Evolutionary conservation across 2,113 vertebrate species (phyloP).

Genomic region (Gopherus evgoodei): DNA sequence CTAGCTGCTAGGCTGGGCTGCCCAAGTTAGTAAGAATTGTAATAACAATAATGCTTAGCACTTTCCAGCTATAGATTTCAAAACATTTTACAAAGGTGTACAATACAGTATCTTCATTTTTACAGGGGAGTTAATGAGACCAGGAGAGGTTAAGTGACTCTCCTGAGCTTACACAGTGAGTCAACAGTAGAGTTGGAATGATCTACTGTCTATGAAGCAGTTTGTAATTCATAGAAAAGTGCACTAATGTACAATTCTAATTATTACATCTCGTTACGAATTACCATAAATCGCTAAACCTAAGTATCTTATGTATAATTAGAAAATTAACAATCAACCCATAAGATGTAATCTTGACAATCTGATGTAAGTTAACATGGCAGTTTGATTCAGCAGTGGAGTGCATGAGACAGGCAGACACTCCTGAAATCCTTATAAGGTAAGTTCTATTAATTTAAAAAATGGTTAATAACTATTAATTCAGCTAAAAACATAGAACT

Average conservation of each 20-base stretch:
- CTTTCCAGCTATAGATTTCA: background rate
- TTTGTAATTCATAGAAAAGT: constrained; percentile 27
- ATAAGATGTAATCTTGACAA: background rate
- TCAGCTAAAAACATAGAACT: background rate
- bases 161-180: background rate
- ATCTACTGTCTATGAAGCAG: background rate
- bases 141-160: background rate
- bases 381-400: background rate
- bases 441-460: background rate
- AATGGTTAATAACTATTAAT: constrained; percentile 4
- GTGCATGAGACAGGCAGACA: background rate
- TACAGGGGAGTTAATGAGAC: background rate
- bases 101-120: background rate
- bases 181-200: background rate
- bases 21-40: background rate
- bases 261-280: constrained; percentile 23
- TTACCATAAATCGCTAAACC: background rate
- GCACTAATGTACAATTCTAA: constrained; percentile 20
- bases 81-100: background rate
- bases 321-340: background rate
- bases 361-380: background rate
- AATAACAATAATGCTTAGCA: background rate
- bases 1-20: background rate
- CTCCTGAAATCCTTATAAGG: background rate
- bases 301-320: constrained; percentile 18